phyloP scores from a whole-genome alignment of 2,888 invertebrate genomes.

The Allacma fusca region DNA sequence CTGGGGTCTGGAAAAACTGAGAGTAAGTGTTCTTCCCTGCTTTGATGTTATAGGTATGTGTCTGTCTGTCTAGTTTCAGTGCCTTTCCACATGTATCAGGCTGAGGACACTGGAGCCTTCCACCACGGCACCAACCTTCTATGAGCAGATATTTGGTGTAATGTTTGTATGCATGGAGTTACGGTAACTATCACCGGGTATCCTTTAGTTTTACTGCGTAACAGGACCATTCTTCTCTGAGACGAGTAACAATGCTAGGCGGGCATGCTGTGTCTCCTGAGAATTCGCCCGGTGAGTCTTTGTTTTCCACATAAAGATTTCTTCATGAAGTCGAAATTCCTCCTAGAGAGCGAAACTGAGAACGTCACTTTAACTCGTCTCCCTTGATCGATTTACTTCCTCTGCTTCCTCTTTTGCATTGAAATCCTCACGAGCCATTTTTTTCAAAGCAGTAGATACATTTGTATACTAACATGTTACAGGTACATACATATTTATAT shows the following conservation, averaged over 20 bases:
- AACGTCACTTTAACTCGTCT: conserved; percentile 41
- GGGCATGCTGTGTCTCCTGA: conserved; percentile 50
- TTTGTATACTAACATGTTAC: not conserved
- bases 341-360: conserved; percentile 42
- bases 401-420: conserved; percentile 27
- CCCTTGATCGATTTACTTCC: conserved; percentile 42
- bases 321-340: conserved; percentile 40
- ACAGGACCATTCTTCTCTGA: conserved; percentile 19
- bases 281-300: conserved; percentile 51
- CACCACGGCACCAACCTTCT: too few species aligned
- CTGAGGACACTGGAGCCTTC: too few species aligned
- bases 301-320: conserved; percentile 46
- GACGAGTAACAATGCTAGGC: conserved; percentile 22
- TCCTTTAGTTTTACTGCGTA: conserved; percentile 3
- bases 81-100: too few species aligned
- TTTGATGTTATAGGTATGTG: too few species aligned
- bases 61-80: too few species aligned
- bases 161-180: not conserved
- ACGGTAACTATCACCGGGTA: conserved; percentile 17
- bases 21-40: too few species aligned
- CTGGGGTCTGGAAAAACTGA: conserved; percentile 16
- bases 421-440: conserved; percentile 13
- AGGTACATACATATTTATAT: not conserved
- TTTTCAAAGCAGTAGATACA: not conserved
- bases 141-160: too few species aligned